phyloP scores from a whole-genome alignment of 2,797 vertebrate genomes.

The Moxostoma hubbsi region DNA sequence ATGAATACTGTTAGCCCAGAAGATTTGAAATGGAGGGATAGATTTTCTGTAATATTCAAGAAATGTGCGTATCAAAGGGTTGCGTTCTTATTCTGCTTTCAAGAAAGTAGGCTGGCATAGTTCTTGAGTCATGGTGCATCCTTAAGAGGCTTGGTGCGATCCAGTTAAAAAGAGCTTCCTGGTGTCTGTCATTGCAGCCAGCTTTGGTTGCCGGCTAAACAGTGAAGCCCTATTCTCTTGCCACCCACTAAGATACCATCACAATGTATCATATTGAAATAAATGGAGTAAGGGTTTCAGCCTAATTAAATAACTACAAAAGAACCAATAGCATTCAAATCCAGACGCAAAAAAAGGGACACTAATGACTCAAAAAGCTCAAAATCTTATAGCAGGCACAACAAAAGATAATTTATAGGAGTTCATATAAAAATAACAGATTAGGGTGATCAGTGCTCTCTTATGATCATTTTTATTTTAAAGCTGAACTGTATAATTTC shows the following conservation, averaged over 20 bases:
- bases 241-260: slow-evolving; percentile 53
- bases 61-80: slow-evolving; percentile 32
- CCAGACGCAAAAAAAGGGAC: background rate
- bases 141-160: slow-evolving; percentile 75
- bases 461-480: background rate
- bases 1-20: slow-evolving; percentile 4
- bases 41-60: slow-evolving; percentile 29
- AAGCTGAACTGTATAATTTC: background rate
- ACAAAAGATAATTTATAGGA: background rate
- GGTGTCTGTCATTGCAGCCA: slow-evolving; percentile 70
- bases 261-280: slow-evolving; percentile 17
- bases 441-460: too few species aligned
- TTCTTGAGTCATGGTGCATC: slow-evolving; percentile 69
- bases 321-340: slow-evolving; percentile 25
- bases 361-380: background rate
- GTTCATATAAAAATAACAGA: background rate
- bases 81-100: slow-evolving; percentile 17
- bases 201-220: slow-evolving; percentile 52
- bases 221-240: slow-evolving; percentile 30
- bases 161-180: slow-evolving; percentile 75
- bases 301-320: slow-evolving; percentile 44
- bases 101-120: slow-evolving; percentile 39
- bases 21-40: slow-evolving; percentile 21
- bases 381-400: background rate
- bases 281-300: slow-evolving; percentile 17